Conservation (phyloP, 2,797 vertebrate species). For the Acrocephalus scirpaceus region DNA sequence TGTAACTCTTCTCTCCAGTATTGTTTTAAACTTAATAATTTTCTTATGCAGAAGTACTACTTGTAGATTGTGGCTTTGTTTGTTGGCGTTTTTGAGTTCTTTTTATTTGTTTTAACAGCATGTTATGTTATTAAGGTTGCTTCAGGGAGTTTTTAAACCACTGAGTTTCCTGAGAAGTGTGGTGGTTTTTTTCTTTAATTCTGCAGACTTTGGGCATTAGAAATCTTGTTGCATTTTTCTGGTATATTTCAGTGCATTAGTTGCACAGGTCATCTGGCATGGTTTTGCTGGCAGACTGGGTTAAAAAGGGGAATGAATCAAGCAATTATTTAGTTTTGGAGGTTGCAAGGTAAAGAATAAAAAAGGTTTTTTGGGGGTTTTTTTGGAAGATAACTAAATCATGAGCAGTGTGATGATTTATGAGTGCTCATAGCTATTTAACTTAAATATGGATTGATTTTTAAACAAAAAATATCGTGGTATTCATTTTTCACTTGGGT, state of each 20-base stretch:
- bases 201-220: background rate
- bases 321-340: background rate
- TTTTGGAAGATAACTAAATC: background rate
- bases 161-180: background rate
- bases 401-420: background rate
- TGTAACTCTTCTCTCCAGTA: background rate
- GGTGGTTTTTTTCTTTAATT: rapidly evolving
- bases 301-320: conserved; percentile 2
- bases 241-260: background rate
- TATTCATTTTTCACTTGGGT: background rate
- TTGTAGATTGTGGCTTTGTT: background rate
- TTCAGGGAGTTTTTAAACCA: background rate
- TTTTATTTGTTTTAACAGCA: background rate
- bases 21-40: background rate
- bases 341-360: background rate
- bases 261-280: background rate
- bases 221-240: background rate
- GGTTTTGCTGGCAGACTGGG: background rate
- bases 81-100: background rate
- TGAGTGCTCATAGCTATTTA: background rate
- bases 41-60: background rate
- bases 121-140: background rate
- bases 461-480: background rate
- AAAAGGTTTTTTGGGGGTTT: background rate
- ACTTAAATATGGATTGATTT: background rate